Conservation (phyloP, 2,113 vertebrate species). For the Clinocottus analis region DNA sequence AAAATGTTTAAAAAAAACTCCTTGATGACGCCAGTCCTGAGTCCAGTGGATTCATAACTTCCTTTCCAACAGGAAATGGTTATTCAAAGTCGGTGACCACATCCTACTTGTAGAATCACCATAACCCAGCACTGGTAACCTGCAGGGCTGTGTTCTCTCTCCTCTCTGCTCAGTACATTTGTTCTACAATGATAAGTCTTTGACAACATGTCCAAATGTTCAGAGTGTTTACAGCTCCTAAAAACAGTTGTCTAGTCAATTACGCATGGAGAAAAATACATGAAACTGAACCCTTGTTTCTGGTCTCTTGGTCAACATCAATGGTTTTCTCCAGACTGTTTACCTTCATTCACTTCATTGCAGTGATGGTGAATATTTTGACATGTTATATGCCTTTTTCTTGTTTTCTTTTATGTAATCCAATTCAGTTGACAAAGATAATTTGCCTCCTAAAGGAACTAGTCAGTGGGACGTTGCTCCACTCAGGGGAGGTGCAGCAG, state of each 20-base stretch:
- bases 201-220: slow-evolving; percentile 4
- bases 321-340: slow-evolving; percentile 40
- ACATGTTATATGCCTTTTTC: slow-evolving; percentile 8
- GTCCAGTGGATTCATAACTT: background rate
- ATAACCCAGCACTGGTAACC: background rate
- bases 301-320: slow-evolving; percentile 33
- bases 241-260: slow-evolving; percentile 8
- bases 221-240: slow-evolving; percentile 14
- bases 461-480: slow-evolving; percentile 30
- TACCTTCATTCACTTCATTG: slow-evolving; percentile 27
- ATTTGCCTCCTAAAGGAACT: slow-evolving; percentile 46
- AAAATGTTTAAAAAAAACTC: background rate
- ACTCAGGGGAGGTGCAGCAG: slow-evolving; percentile 27
- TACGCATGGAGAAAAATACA: slow-evolving; percentile 6
- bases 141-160: background rate
- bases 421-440: slow-evolving; percentile 47
- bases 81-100: background rate
- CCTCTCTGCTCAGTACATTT: background rate
- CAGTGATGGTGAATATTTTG: slow-evolving; percentile 23
- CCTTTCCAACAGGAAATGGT: slow-evolving; percentile 5
- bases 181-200: background rate
- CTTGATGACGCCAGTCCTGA: background rate
- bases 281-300: slow-evolving; percentile 31
- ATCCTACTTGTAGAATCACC: background rate
- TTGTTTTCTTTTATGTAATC: slow-evolving; percentile 17